These are phyloP conservation scores for Phaenicophaeus curvirostris DNA, from an alignment of 2,797 vertebrate species.

Conservation along the genomic window DNA sequence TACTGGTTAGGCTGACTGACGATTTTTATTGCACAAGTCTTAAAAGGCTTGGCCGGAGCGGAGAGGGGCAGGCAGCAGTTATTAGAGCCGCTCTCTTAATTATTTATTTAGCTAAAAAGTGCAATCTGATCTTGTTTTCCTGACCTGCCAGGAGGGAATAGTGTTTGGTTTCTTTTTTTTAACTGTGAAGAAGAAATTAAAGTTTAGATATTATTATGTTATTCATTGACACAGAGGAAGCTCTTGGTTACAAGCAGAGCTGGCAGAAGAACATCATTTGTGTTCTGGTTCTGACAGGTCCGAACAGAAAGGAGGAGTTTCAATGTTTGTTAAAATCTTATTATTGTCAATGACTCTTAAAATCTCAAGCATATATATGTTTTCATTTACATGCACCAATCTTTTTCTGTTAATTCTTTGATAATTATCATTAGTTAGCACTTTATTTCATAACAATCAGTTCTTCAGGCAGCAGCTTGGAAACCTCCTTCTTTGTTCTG, in stretches of 20 bases:
- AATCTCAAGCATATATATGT: not conserved
- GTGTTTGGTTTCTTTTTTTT: not conserved
- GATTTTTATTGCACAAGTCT: slow-evolving; percentile 18
- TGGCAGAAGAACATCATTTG: not conserved
- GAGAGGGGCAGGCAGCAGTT: not conserved
- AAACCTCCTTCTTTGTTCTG: not conserved
- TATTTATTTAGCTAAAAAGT: slow-evolving; percentile 56
- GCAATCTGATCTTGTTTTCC: slow-evolving; percentile 34
- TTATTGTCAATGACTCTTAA: not conserved
- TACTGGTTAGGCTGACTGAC: slow-evolving; percentile 20
- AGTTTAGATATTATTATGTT: not conserved
- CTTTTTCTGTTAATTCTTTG: not conserved
- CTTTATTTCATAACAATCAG: not conserved
- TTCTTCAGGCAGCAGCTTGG: not conserved
- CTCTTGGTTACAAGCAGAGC: not conserved
- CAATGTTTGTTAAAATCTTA: not conserved
- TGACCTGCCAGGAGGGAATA: slow-evolving; percentile 16
- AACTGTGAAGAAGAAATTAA: not conserved
- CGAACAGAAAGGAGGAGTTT: not conserved
- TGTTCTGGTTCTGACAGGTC: not conserved
- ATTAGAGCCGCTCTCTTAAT: slow-evolving; percentile 26
- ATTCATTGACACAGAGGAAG: not conserved
- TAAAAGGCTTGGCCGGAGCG: not conserved
- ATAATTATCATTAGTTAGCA: not conserved
- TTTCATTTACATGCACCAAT: not conserved